Conservation (phyloP, 2,888 invertebrate species). For the Synergus itoensis region DNA sequence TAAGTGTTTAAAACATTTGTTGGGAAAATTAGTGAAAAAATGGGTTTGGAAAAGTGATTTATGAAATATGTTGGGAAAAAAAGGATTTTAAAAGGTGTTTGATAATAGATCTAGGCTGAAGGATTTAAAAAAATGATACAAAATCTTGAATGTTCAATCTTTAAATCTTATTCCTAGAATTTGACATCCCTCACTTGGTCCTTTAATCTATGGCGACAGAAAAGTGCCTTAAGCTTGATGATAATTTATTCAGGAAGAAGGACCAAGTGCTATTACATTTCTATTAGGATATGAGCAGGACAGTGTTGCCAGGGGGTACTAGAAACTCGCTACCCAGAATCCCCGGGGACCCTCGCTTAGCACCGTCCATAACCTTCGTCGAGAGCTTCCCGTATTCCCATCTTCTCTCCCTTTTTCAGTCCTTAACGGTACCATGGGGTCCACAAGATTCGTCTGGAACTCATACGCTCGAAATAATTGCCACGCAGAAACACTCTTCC, state of each 20-base stretch:
- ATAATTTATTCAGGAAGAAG: conserved; percentile 57
- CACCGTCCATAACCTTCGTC: conserved; percentile 47
- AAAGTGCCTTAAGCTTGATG: conserved; percentile 51
- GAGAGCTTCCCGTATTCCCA: conserved; percentile 42
- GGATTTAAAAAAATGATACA: too few relatives aligned
- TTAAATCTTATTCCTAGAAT: neutral
- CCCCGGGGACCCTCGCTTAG: conserved; percentile 50
- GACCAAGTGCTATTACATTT: conserved; percentile 57
- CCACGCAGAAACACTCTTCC: neutral
- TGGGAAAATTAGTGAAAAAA: too few relatives aligned
- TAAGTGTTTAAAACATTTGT: too few relatives aligned
- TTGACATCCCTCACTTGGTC: neutral
- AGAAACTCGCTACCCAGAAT: conserved; percentile 35
- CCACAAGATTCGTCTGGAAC: conserved; percentile 35
- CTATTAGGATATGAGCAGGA: conserved; percentile 55
- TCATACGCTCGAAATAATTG: conserved; percentile 28
- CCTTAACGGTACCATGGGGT: conserved; percentile 15
- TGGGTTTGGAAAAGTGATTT: too few relatives aligned
- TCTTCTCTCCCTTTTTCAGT: conserved; percentile 42
- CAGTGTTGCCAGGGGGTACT: conserved; percentile 51
- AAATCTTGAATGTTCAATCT: neutral
- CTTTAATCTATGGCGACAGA: conserved; percentile 18
- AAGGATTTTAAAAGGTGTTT: too few relatives aligned
- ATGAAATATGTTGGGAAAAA: too few relatives aligned
- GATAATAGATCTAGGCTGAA: too few relatives aligned